These are phyloP conservation scores for Rhombomys opimus DNA, from an alignment of 2,113 vertebrate species.

Conservation along the genomic window DNA sequence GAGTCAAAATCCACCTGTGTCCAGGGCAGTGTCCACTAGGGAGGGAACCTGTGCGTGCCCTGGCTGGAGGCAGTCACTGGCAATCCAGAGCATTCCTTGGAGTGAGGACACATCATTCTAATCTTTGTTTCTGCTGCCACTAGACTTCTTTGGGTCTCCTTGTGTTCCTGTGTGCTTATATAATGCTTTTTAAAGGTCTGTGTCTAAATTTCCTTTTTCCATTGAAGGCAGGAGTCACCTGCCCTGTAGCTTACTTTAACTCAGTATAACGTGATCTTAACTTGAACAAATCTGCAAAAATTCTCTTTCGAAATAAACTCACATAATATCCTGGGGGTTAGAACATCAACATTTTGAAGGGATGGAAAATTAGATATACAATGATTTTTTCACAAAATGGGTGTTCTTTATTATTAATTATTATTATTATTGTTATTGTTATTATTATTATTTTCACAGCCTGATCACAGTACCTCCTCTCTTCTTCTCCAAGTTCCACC, in stretches of 20 bases:
- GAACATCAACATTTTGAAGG: background rate
- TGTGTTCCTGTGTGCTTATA: background rate
- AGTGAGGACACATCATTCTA: background rate
- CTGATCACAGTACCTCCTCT: too few relatives aligned
- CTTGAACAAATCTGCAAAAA: background rate
- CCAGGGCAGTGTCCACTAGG: background rate
- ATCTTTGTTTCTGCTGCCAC: background rate
- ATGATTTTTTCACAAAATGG: background rate
- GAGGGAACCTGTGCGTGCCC: background rate
- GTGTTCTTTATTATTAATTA: too few relatives aligned
- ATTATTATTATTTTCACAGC: too few relatives aligned
- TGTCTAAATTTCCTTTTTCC: background rate
- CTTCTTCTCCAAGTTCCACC: too few relatives aligned
- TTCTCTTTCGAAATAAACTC: background rate
- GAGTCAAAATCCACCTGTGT: background rate
- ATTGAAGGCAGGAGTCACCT: background rate
- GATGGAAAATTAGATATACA: background rate
- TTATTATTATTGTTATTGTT: too few relatives aligned
- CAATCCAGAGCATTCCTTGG: background rate
- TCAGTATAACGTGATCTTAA: background rate
- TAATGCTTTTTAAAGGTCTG: background rate
- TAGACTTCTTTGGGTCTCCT: background rate
- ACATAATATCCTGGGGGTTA: background rate
- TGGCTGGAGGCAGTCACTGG: background rate
- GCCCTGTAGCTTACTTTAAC: background rate